Percentiles rank a stretch among this genome's conserved stretches.
Evolutionary conservation across 2,888 invertebrate species (phyloP).

Genomic region (Andrena camellia): DNA sequence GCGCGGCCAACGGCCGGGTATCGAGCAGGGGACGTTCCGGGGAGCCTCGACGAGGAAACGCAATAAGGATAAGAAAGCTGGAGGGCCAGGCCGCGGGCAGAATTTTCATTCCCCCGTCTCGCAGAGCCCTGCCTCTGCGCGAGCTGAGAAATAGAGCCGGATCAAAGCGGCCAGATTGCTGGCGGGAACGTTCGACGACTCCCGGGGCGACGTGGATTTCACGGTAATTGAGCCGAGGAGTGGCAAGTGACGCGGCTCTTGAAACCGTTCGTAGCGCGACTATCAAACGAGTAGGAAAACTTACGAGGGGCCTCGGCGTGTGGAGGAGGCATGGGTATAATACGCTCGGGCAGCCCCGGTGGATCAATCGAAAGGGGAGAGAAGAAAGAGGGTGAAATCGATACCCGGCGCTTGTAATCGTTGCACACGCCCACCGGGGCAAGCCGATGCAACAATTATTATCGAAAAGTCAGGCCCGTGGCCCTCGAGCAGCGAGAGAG

Average conservation of each 20-base stretch:
- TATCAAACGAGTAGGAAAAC: neutral
- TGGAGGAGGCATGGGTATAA: too few species aligned
- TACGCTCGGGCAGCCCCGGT: neutral
- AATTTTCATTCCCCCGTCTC: neutral
- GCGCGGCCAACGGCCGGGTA: neutral
- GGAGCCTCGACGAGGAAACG: constrained; percentile 1
- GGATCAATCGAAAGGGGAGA: neutral
- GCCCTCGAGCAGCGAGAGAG: constrained; percentile 28
- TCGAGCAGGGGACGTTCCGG: neutral
- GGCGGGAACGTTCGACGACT: neutral
- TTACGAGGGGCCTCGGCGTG: too few species aligned
- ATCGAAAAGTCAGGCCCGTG: constrained; percentile 45
- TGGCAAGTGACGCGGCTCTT: neutral
- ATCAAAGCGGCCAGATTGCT: neutral
- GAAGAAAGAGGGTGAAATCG: constrained; percentile 42
- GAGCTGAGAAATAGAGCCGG: neutral
- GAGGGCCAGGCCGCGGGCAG: neutral
- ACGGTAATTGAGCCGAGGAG: neutral
- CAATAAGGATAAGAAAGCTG: constrained; percentile 17
- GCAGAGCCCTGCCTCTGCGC: neutral
- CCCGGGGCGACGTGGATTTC: neutral
- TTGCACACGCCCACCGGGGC: constrained; percentile 43
- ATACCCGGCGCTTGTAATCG: constrained; percentile 38
- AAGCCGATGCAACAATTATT: constrained; percentile 50
- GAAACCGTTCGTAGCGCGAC: neutral